Base-by-base conservation (phyloP, 2,113 vertebrate genomes). In the Guaruba guarouba region DNA sequence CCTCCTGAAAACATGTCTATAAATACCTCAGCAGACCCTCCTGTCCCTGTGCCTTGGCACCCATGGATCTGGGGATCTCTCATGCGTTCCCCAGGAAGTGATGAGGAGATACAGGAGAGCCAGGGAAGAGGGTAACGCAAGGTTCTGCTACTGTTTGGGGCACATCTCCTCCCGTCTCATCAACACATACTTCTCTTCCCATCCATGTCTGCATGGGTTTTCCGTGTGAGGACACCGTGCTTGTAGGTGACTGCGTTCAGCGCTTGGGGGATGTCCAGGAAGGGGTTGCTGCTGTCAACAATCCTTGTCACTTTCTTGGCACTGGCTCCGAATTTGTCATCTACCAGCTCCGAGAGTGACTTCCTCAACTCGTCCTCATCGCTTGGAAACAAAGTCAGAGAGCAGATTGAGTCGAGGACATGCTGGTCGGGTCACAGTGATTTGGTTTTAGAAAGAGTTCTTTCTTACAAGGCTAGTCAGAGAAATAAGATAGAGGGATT, bases 351-450 rank as follows among this genome's bases (percentile, higher is more conserved):
- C 1, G 99, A 99, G 93, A 99, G 98, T 1, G 99, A 99, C 94
- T 99, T 99, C 95, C 99, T 98, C 97, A 99, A 95, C 96, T 99
- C 99, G 52, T 99, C 99, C 97, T 99, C 99, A 95, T 99, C 99
- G 44, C 99, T 99, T 97, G 96, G 92, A 95, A 97, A 86, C 66
- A 96, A 97, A 96, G 84, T 16, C 63, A 95, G 85, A 89, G 80
- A 70, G 91, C 14, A 86, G 13, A 39, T 14, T 97, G 76, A 86
- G 79, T 11, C 19, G 23, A 78, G 73, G 62, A 29, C 37, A 59
- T 0, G 2, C 5, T 28, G 59, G 27, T 24, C 29, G 29, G 67
- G 57, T 73, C 39, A 24, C 25, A n/a, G 7, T 8, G 41, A 20
- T 80, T 52, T 63, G 61, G 10, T 20, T 51, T 74, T 14, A 81